A percentile compares a stretch with the other conserved stretches of the same genome.
Conservation (phyloP, 2,113 vertebrate genomes). For the Gallinago paraguaiae region DNA sequence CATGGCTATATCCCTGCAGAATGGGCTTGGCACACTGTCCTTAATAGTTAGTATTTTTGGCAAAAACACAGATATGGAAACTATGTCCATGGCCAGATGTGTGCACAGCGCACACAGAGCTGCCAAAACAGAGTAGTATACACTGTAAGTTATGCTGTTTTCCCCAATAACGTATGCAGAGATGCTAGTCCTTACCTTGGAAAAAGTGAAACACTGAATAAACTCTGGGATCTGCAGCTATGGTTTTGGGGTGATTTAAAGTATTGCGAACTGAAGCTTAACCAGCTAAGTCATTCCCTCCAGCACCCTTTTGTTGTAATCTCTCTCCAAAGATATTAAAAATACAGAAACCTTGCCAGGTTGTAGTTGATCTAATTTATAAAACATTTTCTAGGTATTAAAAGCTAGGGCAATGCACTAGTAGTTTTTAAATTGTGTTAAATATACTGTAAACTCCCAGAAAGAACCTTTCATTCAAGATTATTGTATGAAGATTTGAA, state of each 20-base stretch:
- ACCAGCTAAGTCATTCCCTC: slow-evolving; percentile 28
- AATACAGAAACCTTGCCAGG: slow-evolving; percentile 38
- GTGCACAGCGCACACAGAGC: neutral
- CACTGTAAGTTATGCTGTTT: neutral
- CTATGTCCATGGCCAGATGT: slow-evolving; percentile 29
- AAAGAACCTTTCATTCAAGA: slow-evolving; percentile 50
- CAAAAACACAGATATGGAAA: slow-evolving; percentile 47
- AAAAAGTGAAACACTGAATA: slow-evolving; percentile 21
- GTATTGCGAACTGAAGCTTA: neutral
- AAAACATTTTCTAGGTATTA: slow-evolving; percentile 48
- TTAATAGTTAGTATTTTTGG: slow-evolving; percentile 36
- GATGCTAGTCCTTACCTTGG: neutral
- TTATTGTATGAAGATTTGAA: slow-evolving; percentile 52
- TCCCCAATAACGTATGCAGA: neutral
- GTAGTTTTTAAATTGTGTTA: slow-evolving; percentile 49
- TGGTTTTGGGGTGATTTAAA: neutral
- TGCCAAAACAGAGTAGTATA: neutral
- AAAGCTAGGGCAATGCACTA: slow-evolving; percentile 17
- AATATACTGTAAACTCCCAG: slow-evolving; percentile 54
- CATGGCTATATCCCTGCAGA: neutral
- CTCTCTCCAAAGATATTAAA: slow-evolving; percentile 49
- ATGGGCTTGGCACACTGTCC: neutral
- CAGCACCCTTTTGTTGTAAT: slow-evolving; percentile 36
- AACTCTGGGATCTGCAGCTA: neutral
- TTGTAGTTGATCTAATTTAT: slow-evolving; percentile 61